A percentile compares a stretch with the other conserved stretches of the same genome.
Evolutionary conservation across 2,888 invertebrate species (phyloP).

Genomic region (Morpho helenor): DNA sequence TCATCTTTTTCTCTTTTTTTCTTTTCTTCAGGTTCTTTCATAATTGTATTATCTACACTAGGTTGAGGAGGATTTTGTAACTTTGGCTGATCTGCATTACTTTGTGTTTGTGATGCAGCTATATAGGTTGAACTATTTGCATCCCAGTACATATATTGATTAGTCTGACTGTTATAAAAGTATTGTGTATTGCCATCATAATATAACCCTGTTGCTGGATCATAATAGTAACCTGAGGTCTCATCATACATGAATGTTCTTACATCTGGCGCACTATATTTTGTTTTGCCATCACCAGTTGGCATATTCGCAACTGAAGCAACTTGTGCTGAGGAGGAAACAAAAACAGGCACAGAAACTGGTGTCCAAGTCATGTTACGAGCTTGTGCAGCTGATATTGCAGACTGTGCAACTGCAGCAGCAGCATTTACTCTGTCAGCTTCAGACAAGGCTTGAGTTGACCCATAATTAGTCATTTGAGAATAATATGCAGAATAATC

Average conservation of each 20-base stretch:
- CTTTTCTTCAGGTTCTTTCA: constrained; percentile 72
- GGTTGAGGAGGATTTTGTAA: constrained; percentile 47
- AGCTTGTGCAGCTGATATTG: constrained; percentile 81
- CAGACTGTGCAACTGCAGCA: constrained; percentile 93
- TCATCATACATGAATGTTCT: constrained; percentile 96
- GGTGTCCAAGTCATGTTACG: constrained; percentile 71
- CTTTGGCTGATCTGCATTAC: constrained; percentile 58
- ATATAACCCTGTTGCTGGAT: constrained; percentile 94
- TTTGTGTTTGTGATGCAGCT: constrained; percentile 63
- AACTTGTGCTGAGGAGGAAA: constrained; percentile 57
- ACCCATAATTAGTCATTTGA: constrained; percentile 72
- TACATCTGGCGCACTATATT: constrained; percentile 90
- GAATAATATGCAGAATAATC: constrained; percentile 61
- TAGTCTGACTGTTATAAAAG: constrained; percentile 95
- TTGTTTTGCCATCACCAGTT: constrained; percentile 82
- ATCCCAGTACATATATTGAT: constrained; percentile 98
- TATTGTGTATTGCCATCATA: constrained; percentile 98
- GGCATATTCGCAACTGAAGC: constrained; percentile 68
- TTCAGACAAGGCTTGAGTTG: constrained; percentile 84
- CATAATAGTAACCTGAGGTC: constrained; percentile 97
- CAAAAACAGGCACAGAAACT: constrained; percentile 73
- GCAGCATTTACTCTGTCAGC: constrained; percentile 89
- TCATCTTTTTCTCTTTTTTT: constrained; percentile 91
- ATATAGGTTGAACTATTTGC: constrained; percentile 82
- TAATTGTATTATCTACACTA: constrained; percentile 51